Evolutionary conservation across 2,797 vertebrate species (phyloP).

Genomic region (Pagetopsis macropterus): DNA sequence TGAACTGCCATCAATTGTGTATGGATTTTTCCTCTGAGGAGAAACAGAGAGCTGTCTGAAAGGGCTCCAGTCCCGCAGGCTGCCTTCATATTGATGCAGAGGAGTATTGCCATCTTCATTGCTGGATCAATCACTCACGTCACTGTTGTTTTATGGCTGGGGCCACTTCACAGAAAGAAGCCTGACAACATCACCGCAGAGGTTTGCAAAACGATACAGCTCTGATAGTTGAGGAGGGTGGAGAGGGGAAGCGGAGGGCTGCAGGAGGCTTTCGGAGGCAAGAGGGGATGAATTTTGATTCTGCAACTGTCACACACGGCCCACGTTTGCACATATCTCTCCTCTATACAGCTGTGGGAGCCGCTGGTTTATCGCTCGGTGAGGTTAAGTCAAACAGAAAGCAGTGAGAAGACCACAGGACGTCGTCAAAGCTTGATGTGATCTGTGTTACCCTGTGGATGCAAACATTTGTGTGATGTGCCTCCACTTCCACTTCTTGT

Average conservation of each 20-base stretch:
- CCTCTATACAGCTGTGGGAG: slow-evolving; percentile 56
- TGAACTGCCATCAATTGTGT: slow-evolving; percentile 86
- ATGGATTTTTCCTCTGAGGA: slow-evolving; percentile 86
- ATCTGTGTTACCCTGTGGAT: slow-evolving; percentile 48
- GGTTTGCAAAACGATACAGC: slow-evolving; percentile 82
- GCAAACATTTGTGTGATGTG: slow-evolving; percentile 11
- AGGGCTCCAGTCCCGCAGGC: slow-evolving; percentile 84
- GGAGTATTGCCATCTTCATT: slow-evolving; percentile 85
- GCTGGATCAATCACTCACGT: slow-evolving; percentile 85
- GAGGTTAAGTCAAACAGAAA: slow-evolving; percentile 60
- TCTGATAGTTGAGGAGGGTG: slow-evolving; percentile 78
- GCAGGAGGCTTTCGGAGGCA: slow-evolving; percentile 57
- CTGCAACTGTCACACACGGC: slow-evolving; percentile 67
- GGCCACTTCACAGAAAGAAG: slow-evolving; percentile 83
- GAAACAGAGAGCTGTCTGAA: slow-evolving; percentile 85
- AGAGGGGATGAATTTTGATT: slow-evolving; percentile 75
- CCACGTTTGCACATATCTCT: slow-evolving; percentile 42
- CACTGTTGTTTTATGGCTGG: slow-evolving; percentile 83
- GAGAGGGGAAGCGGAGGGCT: slow-evolving; percentile 51
- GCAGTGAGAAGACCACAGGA: slow-evolving; percentile 37
- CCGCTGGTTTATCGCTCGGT: slow-evolving; percentile 42
- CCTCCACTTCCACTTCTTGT: slow-evolving; percentile 11
- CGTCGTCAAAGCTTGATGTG: slow-evolving; percentile 41
- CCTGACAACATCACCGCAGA: slow-evolving; percentile 83
- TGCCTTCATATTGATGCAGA: slow-evolving; percentile 85